These are phyloP conservation scores for Euschistus heros DNA, from an alignment of 1,140 invertebrate species.

Conservation along the genomic window DNA sequence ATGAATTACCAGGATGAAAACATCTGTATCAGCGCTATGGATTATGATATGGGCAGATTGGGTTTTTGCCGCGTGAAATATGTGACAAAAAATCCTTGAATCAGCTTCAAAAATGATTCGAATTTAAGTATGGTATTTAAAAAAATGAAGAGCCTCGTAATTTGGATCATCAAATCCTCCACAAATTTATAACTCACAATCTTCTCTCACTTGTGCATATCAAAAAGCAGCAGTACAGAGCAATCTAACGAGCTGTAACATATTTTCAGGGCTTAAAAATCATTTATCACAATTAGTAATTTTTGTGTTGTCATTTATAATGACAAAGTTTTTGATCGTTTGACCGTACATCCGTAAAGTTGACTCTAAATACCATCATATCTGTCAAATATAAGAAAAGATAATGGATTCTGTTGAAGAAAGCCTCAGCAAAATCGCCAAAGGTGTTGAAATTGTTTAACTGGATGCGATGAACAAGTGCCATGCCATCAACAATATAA, in stretches of 20 bases:
- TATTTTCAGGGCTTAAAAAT: too few species aligned
- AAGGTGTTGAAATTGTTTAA: too few species aligned
- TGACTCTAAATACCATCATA: neutral
- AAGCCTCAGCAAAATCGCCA: too few species aligned
- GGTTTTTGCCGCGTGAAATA: neutral
- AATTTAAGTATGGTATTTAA: neutral
- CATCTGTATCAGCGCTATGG: neutral
- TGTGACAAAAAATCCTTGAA: neutral
- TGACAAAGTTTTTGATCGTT: neutral
- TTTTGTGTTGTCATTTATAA: constrained; percentile 59
- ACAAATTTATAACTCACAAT: neutral
- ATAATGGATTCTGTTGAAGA: neutral
- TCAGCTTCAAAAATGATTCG: neutral
- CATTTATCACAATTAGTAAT: too few species aligned
- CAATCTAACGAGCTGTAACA: constrained; percentile 82
- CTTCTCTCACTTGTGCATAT: too few species aligned
- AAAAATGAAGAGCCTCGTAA: neutral
- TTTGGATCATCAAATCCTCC: neutral
- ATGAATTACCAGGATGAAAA: neutral
- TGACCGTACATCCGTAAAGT: neutral
- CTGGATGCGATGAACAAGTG: too few species aligned
- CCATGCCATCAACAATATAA: too few species aligned
- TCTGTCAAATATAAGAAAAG: neutral
- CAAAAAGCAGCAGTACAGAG: constrained; percentile 70
- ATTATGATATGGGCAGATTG: neutral